phyloP scores from a whole-genome alignment of 2,888 invertebrate species.

The Sepiola atlantica region DNA sequence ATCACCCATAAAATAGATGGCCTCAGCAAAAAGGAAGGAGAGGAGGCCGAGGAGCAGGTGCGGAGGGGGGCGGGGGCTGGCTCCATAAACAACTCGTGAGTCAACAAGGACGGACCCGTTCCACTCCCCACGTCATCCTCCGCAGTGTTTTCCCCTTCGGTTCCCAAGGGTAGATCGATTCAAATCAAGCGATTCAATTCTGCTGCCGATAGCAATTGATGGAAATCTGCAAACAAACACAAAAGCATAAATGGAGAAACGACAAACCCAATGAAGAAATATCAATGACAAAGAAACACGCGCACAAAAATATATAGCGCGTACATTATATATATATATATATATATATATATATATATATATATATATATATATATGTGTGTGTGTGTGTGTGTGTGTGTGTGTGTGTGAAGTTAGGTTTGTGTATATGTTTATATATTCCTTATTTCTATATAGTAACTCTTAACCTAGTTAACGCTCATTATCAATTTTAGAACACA shows the following conservation, averaged over 20 bases:
- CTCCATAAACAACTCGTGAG: neutral
- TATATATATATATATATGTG: neutral
- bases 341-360: neutral
- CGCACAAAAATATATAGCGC: neutral
- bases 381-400: neutral
- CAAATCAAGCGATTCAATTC: neutral
- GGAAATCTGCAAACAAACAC: neutral
- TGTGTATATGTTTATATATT: no score
- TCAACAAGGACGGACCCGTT: neutral
- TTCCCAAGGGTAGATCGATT: neutral
- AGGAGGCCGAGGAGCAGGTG: neutral
- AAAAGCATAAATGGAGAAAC: neutral
- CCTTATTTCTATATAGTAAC: no score
- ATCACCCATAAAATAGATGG: neutral
- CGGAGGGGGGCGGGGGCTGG: neutral
- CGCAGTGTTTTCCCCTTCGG: neutral
- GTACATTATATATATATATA: neutral
- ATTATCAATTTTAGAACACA: no score
- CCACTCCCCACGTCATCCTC: neutral
- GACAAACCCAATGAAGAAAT: neutral
- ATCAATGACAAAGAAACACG: neutral
- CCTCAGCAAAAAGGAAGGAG: neutral
- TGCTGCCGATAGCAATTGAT: neutral
- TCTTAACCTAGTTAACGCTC: no score
- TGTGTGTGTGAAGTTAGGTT: no score